Conservation (phyloP, 35 echinoderm and acorn worm genomes). For the Anneissia japonica region DNA sequence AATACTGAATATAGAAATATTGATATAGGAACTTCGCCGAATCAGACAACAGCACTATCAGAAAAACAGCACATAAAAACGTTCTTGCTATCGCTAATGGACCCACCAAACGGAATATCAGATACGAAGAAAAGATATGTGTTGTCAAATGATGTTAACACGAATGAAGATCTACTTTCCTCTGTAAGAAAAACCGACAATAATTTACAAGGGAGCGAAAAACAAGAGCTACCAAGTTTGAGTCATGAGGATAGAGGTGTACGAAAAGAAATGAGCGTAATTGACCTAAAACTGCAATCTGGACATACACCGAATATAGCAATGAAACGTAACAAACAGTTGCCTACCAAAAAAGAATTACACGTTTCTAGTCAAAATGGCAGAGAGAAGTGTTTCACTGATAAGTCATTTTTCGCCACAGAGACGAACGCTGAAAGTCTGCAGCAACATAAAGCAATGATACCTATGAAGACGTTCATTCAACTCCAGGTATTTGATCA, state of each 20-base stretch:
- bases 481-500: not conserved
- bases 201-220: not conserved
- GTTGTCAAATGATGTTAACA: not conserved
- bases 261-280: not conserved
- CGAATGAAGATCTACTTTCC: not conserved
- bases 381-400: no score
- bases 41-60: no score
- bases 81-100: not conserved
- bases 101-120: not conserved
- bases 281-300: not conserved
- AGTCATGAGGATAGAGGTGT: not conserved
- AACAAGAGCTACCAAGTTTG: not conserved
- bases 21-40: not conserved
- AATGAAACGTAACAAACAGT: no score
- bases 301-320: not conserved
- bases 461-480: not conserved
- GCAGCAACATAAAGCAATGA: not conserved
- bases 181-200: not conserved
- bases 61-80: not conserved
- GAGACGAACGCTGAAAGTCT: not conserved
- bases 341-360: no score
- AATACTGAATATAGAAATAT: no score
- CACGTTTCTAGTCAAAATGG: no score
- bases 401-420: no score
- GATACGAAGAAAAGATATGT: not conserved